Base-by-base conservation (phyloP, 2,888 invertebrate genomes). In the Trilocha varians region DNA sequence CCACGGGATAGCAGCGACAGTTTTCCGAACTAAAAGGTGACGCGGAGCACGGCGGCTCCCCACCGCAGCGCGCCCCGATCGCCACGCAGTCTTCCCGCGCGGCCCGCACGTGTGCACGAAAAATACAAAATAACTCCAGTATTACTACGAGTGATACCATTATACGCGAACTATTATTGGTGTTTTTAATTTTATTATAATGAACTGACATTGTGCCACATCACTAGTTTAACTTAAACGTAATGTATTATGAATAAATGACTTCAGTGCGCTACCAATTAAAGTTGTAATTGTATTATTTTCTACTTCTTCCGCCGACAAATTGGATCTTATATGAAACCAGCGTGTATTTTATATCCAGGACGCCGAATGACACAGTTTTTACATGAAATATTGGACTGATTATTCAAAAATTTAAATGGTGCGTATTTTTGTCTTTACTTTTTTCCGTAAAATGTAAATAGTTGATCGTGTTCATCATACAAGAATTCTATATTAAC, bases 71-170 rank as follows among this genome's bases (percentile, higher is more conserved):
- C 68, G 62, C 65, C 61, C 56, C 70, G 59, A 75, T 65, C 83
- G 84, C 84, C 84, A 85, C 84, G 84, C 84, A 85, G 84, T 85
- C 84, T 85, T 85, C 80, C 80, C 84, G 84, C 84, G 84, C 82
- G 78, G 66, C 51, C 67, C 78, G 76, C 83, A 83, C 84, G 83
- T 84, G 84, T 72, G 70, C 71, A n/a, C n/a, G n/a, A n/a, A n/a
- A n/a, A n/a, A n/a, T n/a, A n/a, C n/a, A n/a, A n/a, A n/a, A n/a
- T n/a, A n/a, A n/a, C n/a, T n/a, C n/a, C n/a, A n/a, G n/a, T n/a
- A 57, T 52, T 57, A n/a, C n/a, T n/a, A 36, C 59, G 62, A 70
- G 71, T 74, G 71, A 52, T 59, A 62, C 62, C 61, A 62, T 65
- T 62, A 55, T 49, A 52, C 56, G 56, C 61, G 52, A 56, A 59